Evolutionary conservation across 2,797 vertebrate genomes (phyloP), one percentile per base, ranked within the genome.

Genomic region (Peromyscus nudipes): DNA sequence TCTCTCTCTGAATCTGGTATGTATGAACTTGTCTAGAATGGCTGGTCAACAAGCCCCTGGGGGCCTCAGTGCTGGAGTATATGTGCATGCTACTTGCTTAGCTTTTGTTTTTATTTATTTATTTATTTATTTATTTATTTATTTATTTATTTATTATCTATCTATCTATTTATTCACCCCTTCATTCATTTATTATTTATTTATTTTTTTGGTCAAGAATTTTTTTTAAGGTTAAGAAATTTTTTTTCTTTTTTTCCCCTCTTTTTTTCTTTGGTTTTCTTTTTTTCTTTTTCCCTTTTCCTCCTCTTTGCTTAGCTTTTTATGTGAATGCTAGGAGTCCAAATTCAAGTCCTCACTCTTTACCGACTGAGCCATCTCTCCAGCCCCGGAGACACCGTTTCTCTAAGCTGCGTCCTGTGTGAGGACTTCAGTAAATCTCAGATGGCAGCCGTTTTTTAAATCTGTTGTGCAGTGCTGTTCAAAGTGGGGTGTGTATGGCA

Each of bases 401-500:
- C 31, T 46, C 82, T 57, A 57, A 77, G 52, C 5, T 40, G 5
- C 2, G 21, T 0, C 10, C 62, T 73, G 23, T 43, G 55, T 65
- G 79, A 75, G 67, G 57, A 10, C 29, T 4, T 83, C 31, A 3
- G 55, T 14, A 27, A 31, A 57, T 71, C 69, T 34, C 69, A 16
- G 43, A 52, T 0, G 10, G 46, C 9, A 27, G 12, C 0, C 6
- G 5, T 67, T 46, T 77, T 62, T 6, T 40, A 31, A 6, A 76
- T 46, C 3, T 52, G 29, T 10, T 2, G 2, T 5, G 0, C 0
- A 7, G 34, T 1, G 37, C 19, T 16, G 4, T 62, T 69, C 57
- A 40, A 2, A 43, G 17, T 13, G 9, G 19, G 57, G 34, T 1
- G 0, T 2, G 2, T 4, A 0, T 27, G 34, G 34, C 71, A 23